phyloP scores from a whole-genome alignment of 2,113 vertebrate genomes.

The Cryptomyrus ogoouensis region DNA sequence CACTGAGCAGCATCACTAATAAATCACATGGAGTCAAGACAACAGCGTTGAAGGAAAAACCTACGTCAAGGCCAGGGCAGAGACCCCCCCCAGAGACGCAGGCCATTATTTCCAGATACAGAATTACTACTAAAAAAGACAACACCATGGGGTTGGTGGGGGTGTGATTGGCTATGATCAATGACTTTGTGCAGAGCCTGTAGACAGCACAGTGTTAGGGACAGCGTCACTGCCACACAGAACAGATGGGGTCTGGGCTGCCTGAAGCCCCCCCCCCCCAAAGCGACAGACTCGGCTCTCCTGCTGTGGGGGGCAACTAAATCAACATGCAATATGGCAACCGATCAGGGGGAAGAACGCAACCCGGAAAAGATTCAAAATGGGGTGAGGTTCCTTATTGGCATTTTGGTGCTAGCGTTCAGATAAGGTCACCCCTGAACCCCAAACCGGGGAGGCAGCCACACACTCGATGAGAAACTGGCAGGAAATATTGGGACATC shows the following conservation, averaged over 20 bases:
- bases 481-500: slow-evolving; percentile 11
- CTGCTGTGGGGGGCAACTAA: neutral
- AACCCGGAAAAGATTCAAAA: neutral
- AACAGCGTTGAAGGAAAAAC: neutral
- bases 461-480: neutral
- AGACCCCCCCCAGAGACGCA: neutral
- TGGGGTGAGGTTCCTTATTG: neutral
- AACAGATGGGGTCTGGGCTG: neutral
- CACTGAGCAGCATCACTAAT: neutral
- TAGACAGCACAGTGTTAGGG: neutral
- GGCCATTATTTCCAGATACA: neutral
- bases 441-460: neutral
- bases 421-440: neutral
- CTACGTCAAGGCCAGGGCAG: neutral
- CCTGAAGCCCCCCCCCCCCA: neutral
- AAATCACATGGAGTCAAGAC: neutral
- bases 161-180: neutral
- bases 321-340: neutral
- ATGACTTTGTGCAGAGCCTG: neutral
- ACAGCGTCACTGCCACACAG: neutral
- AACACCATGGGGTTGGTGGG: neutral
- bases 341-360: neutral
- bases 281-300: neutral
- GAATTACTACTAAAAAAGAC: neutral
- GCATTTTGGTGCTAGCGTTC: neutral